phyloP scores from a whole-genome alignment of 2,113 vertebrate species.

The Vireo altiloquus region DNA sequence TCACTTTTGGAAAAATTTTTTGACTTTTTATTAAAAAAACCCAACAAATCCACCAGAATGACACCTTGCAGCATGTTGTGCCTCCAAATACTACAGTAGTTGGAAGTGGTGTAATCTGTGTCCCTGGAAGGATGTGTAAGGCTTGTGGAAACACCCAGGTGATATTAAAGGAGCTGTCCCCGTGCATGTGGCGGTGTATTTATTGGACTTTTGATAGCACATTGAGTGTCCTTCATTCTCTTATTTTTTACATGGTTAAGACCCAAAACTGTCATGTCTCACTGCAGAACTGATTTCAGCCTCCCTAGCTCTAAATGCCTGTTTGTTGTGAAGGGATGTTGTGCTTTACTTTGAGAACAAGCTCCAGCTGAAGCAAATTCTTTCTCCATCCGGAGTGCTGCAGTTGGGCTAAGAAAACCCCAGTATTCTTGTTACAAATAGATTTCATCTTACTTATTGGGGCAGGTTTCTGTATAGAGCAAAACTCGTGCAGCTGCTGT shows the following conservation, averaged over 20 bases:
- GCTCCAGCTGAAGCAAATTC: not conserved
- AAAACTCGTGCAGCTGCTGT: not conserved
- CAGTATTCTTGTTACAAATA: not conserved
- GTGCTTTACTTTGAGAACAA: not conserved
- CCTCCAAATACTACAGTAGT: rapidly evolving
- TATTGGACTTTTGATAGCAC: not conserved
- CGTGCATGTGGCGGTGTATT: not conserved
- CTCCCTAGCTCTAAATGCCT: not conserved
- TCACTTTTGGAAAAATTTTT: not conserved
- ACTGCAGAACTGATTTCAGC: not conserved
- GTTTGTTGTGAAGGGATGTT: not conserved
- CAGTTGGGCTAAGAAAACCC: not conserved
- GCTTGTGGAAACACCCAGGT: not conserved
- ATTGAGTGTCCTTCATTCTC: not conserved
- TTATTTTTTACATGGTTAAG: not conserved
- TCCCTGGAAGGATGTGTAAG: not conserved
- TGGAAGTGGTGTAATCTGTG: not conserved
- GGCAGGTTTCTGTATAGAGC: not conserved
- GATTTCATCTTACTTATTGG: not conserved
- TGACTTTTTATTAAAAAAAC: not conserved
- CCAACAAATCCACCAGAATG: not conserved
- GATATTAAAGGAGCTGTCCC: not conserved
- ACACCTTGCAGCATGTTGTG: not conserved
- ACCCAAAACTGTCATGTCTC: not conserved
- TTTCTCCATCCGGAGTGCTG: not conserved